Evolutionary conservation across 2,888 invertebrate species (phyloP), one percentile per base, ranked within the genome.

Genomic region (Leptinotarsa juncta): DNA sequence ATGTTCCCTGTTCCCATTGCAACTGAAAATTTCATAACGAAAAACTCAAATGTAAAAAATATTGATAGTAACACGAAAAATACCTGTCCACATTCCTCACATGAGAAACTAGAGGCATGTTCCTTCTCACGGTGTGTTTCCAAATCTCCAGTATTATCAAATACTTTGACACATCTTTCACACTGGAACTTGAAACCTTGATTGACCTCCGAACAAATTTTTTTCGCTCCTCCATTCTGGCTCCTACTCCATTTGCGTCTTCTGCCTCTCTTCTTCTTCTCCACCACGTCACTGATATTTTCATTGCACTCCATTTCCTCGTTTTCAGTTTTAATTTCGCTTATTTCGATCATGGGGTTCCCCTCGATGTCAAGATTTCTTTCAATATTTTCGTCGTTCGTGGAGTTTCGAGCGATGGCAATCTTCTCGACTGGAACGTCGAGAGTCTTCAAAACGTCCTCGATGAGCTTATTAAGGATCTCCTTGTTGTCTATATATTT

Each of bases 81-180:
- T 83, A 88, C 88, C 82, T 88, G 87, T 55, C 86, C 87, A 80
- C 88, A 88, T 80, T 88, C 88, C 71, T 88, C 88, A 71, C 88
- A 88, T 67, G 84, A 85, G 77, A 85, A 88, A 78, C 84, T 88
- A 65, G 87, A 84, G 15, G 87, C 87, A 81, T 88, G 88, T 70
- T 88, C 86, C 65, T 82, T 84, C 66, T 87, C 84, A 15, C 88
- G 81, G 74, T 88, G 88, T 10, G 73, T 71, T 73, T 88, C 88
- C 73, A 88, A 78, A 67, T 86, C 85, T 4, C 78, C 73, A 26
- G 88, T 83, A 42, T 80, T 83, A 71, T 84, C 82, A 74, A 86
- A 88, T 20, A 87, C 84, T 65, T 84, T 82, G 5, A 84, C 79
- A 76, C 88, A 88, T 7, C 87, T 78, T 79, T 88, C 88, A 79